Evolutionary conservation across 2,888 invertebrate genomes (phyloP), one percentile per base, ranked within the genome.

Genomic region (Stomorhina lunata): DNA sequence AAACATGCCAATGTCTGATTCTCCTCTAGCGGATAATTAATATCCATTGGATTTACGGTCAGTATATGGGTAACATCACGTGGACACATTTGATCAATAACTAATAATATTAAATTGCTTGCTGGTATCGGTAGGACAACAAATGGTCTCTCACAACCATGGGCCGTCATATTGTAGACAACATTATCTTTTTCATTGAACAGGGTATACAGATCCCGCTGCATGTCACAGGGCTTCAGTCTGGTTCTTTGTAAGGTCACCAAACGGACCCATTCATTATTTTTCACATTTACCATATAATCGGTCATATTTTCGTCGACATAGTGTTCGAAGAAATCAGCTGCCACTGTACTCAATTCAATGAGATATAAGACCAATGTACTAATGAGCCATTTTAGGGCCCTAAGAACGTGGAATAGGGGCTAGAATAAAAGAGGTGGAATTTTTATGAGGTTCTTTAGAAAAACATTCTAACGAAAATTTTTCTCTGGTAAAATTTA

Each of bases 161-260:
- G 90, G 82, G 91, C 90, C 85, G 90, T 90, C 87, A 90, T 90
- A 87, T 90, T 91, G 88, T 90, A 90, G 90, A 93, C 87, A 92
- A 90, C 89, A 91, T 93, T 88, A 90, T 93, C 87, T 92, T 92
- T 88, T 91, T 91, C 93, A 87, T 87, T 93, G 92, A 87, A 88
- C 40, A 91, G 84, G 5, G 89, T 90, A 88, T 93, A 94, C 2
- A 94, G 89, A 57, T 90, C 92, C 88, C 93, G 92, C 89, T 96
- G 94, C 89, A 96, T 93, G 90, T 97, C 97, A 89, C 97, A 98
- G 4, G 97, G 95, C 73, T 96, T 95, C 0, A 96, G 96, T 53
- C 95, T 92, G 0, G 97, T 97, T 87, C 96, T 92, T 85, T 94
- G 95, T 86, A 96, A 94, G 63, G 94, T 92, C 1, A 95, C 93